phyloP scores from a whole-genome alignment of 2,797 vertebrate species.

The Schizopygopsis pylzovi region DNA sequence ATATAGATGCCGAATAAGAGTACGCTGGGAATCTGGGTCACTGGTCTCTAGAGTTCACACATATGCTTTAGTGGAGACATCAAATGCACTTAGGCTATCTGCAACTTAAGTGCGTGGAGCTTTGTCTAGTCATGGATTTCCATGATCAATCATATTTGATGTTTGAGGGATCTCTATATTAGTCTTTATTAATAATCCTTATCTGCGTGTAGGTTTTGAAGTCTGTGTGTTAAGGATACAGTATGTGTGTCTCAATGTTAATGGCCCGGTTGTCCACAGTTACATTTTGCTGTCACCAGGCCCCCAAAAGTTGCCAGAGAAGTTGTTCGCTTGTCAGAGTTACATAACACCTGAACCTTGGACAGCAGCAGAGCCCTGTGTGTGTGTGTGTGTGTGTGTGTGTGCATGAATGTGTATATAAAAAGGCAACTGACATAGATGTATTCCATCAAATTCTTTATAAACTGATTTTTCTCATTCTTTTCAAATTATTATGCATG shows the following conservation, averaged over 20 bases:
- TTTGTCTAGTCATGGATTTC: slow-evolving; percentile 4
- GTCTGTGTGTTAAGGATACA: not conserved
- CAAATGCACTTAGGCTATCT: slow-evolving; percentile 14
- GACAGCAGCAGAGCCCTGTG: slow-evolving; percentile 40
- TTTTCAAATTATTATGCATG: not conserved
- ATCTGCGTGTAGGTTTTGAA: not conserved
- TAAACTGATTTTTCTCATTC: not conserved
- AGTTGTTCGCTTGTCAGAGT: slow-evolving; percentile 7
- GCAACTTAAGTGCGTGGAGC: slow-evolving; percentile 7
- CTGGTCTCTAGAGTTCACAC: slow-evolving; percentile 53
- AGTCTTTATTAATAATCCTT: too few species aligned
- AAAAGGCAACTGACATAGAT: not conserved
- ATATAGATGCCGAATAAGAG: slow-evolving; percentile 4
- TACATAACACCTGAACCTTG: slow-evolving; percentile 41
- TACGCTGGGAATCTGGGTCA: slow-evolving; percentile 67
- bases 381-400: slow-evolving; percentile 18
- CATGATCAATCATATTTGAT: not conserved
- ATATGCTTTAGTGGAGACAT: slow-evolving; percentile 33
- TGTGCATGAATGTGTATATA: slow-evolving; percentile 6
- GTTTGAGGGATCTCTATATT: not conserved
- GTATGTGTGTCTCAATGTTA: not conserved
- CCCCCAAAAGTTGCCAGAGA: not conserved
- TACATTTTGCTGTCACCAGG: not conserved
- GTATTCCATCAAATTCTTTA: not conserved
- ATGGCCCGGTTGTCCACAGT: not conserved